Base-by-base conservation (phyloP, 2,888 invertebrate genomes). In the Thalpophila matura region DNA sequence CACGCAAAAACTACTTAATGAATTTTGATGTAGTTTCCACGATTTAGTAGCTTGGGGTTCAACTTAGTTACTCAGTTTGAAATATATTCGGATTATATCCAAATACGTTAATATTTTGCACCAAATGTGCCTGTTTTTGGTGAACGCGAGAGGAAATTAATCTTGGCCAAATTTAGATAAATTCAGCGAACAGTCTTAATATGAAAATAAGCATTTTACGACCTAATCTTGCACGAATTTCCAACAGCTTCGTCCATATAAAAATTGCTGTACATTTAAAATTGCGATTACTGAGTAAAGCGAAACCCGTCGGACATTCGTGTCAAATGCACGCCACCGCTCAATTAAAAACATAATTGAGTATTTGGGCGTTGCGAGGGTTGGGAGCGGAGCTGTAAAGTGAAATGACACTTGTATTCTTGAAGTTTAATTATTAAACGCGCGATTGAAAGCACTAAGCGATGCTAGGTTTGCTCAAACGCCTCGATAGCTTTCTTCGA, bases 321-420 rank as follows among this genome's bases (percentile, higher is more conserved):
- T 85, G 91, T 90, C 92, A 91, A 87, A 88, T 84, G 84, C 90
- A 91, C 86, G 83, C 83, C 85, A 74, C 82, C 82, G 86, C 82
- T 89, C 90, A 91, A 92, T 92, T 92, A 91, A 91, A 91, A 91
- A 89, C 86, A 88, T 91, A 92, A 92, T 92, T 89, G 90, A 88
- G 87, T 88, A 85, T 89, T 90, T 87, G 81, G 86, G 68, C 47
- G 69, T 51, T 51, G 51, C 54, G 55, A 60, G 72, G 62, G 60
- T 56, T 40, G 54, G 51, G 27, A 49, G 45, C 31, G 22, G 56
- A 40, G 45, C 33, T 56, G 47, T 53, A 58, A 65, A 76, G 54
- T 71, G 71, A 77, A 81, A 77, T 74, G 73, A 82, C 77, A 81
- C 77, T 83, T 79, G 72, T 82, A 78, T 78, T 78, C 74, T 80